A percentile compares a stretch with the other conserved stretches of the same genome.
Evolutionary conservation across 2,113 vertebrate genomes (phyloP).

Genomic region (Genyomyrus donnyi): DNA sequence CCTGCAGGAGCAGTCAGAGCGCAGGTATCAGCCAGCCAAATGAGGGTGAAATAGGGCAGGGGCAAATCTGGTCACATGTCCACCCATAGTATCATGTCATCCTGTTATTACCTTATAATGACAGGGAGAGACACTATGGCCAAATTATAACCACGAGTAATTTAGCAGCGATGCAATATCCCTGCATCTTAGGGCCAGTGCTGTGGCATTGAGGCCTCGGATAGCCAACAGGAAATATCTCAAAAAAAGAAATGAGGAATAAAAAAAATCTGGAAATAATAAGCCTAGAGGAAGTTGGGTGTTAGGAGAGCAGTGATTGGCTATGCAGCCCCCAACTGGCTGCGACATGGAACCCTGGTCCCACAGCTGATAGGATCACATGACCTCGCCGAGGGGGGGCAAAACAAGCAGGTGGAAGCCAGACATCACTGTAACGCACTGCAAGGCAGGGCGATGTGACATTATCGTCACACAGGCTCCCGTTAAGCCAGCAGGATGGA

Average conservation of each 20-base stretch:
- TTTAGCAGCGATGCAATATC: not conserved
- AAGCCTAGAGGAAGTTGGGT: not conserved
- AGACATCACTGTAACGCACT: not conserved
- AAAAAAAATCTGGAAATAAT: not conserved
- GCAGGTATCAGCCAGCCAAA: not conserved
- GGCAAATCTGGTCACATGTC: not conserved
- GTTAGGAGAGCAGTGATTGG: conserved; percentile 8
- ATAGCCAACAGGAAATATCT: not conserved
- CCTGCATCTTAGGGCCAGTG: not conserved
- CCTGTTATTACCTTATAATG: not conserved
- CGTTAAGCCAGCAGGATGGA: not conserved
- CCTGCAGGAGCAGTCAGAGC: not conserved
- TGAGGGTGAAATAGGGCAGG: not conserved
- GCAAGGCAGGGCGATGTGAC: not conserved
- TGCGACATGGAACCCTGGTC: not conserved
- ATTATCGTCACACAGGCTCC: not conserved
- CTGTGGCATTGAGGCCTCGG: not conserved
- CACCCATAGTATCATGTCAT: not conserved
- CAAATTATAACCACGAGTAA: not conserved
- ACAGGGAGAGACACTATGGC: not conserved
- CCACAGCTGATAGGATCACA: not conserved
- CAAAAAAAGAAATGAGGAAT: not conserved
- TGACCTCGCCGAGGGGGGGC: not conserved
- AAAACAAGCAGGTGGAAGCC: not conserved
- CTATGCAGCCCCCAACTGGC: not conserved